Percentiles rank a stretch among this genome's conserved stretches.
Evolutionary conservation across 2,888 invertebrate species (phyloP).

Genomic region (Nephrotoma appendiculata): DNA sequence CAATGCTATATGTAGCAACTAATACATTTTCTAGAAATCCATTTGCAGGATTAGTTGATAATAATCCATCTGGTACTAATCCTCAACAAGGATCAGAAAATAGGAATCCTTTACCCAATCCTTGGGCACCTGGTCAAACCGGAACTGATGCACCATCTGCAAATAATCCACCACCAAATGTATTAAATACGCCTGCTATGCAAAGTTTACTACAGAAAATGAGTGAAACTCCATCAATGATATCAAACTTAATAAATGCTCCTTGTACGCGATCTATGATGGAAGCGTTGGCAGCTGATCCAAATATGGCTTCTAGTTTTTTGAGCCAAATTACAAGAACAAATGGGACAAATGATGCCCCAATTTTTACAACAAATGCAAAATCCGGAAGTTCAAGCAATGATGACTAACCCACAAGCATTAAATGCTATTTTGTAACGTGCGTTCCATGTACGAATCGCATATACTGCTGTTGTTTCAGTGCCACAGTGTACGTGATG

Average conservation of each 20-base stretch:
- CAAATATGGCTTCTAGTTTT: constrained; percentile 60
- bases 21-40: constrained; percentile 82
- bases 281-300: constrained; percentile 73
- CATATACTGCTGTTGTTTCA: too few species aligned
- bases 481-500: too few species aligned
- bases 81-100: constrained; percentile 87
- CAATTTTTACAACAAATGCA: constrained; percentile 73
- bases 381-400: constrained; percentile 76
- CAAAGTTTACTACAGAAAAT: constrained; percentile 68
- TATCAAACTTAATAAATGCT: constrained; percentile 80
- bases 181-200: constrained; percentile 78
- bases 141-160: constrained; percentile 5
- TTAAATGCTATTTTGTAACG: constrained; percentile 72
- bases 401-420: constrained; percentile 87
- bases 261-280: constrained; percentile 84
- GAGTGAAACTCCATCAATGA: constrained; percentile 76
- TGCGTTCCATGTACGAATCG: too few species aligned
- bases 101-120: constrained; percentile 88
- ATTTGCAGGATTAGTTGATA: constrained; percentile 65
- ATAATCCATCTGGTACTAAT: constrained; percentile 40
- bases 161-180: constrained; percentile 36
- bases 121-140: constrained; percentile 43
- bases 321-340: constrained; percentile 52
- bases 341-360: constrained; percentile 75
- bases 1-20: constrained; percentile 90